phyloP scores from a whole-genome alignment of 2,797 vertebrate species.

The Trichosurus vulpecula region DNA sequence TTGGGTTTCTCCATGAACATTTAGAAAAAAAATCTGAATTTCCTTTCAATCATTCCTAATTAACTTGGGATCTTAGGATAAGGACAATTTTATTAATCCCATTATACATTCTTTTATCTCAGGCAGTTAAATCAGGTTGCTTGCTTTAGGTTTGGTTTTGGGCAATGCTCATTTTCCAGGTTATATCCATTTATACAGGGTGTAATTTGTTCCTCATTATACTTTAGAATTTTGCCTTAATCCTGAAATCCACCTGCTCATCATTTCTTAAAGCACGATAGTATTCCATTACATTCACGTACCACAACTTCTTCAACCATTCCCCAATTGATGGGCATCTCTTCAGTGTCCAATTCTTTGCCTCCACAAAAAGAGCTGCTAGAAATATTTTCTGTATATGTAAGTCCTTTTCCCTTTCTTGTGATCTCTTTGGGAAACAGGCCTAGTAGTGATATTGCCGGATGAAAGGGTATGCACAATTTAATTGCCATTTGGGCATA shows the following conservation, averaged over 20 bases:
- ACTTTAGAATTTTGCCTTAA: conserved; percentile 31
- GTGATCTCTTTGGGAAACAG: background rate
- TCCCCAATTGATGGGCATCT: background rate
- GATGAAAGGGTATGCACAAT: background rate
- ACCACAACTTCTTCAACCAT: background rate
- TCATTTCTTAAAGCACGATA: background rate
- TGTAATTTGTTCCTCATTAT: background rate
- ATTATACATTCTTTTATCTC: conserved; percentile 17
- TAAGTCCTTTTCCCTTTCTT: background rate
- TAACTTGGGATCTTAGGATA: conserved; percentile 30
- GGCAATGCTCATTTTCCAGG: conserved; percentile 34
- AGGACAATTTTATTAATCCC: conserved; percentile 5
- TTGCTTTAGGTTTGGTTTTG: conserved; percentile 27
- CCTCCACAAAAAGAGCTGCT: background rate
- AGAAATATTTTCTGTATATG: background rate
- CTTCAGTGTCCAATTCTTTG: background rate
- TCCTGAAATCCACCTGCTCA: background rate
- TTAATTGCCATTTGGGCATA: background rate
- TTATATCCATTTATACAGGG: background rate
- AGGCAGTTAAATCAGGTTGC: background rate
- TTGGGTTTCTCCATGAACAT: background rate
- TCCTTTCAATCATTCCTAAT: background rate
- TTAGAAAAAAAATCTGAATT: conserved; percentile 28
- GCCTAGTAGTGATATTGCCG: background rate
- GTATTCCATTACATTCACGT: background rate